Evolutionary conservation across 2,888 invertebrate genomes (phyloP), one percentile per base, ranked within the genome.

Genomic region (Tipula helvola): DNA sequence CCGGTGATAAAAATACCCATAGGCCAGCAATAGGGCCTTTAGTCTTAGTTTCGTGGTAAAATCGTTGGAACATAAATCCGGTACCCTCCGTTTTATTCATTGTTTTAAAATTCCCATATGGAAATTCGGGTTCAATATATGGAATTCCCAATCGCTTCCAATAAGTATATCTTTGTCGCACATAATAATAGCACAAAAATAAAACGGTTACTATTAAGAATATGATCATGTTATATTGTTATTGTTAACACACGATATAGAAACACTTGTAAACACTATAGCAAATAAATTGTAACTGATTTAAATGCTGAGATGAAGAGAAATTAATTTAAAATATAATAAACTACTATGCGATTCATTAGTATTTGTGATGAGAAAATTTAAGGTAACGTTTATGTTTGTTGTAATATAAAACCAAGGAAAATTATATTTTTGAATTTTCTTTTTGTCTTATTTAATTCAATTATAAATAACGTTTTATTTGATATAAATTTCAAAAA

Each of bases 1-100:
- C n/a, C 16, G 88, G 88, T n/a, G 42, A 18, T 2, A 87, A 71
- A n/a, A 87, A 88, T 10, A 87, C 10, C 47, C 86, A 88, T 1
- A 88, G 28, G 4, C 88, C 88, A 13, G 86, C 87, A 28, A 87
- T 87, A 12, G 52, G 86, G 8, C 83, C 52, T 85, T 87, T 85
- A 7, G 10, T 84, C 44, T 88, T 88, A 0, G 87, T 86, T 39
- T 88, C 41, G 12, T 87, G 36, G 12, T 88, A 88, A 5, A 87
- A 86, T 28, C 83, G 16, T 18, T 87, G 84, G 2, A 39, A 39
- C 39, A 84, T 39, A 16, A 41, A n/a, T 8, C 39, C 16, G 7
- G 36, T 13, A 10, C 10, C 4, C 10, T 83, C 36, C 0, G 83
- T 36, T 83, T 39, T 83, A 13, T 36, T 36, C 36, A 83, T 83